Percentiles rank a stretch among this genome's conserved stretches.
Evolutionary conservation across 37 sponge, comb jelly and placozoan genomes (phyloP).

Genomic region (Amphimedon queenslandica): DNA sequence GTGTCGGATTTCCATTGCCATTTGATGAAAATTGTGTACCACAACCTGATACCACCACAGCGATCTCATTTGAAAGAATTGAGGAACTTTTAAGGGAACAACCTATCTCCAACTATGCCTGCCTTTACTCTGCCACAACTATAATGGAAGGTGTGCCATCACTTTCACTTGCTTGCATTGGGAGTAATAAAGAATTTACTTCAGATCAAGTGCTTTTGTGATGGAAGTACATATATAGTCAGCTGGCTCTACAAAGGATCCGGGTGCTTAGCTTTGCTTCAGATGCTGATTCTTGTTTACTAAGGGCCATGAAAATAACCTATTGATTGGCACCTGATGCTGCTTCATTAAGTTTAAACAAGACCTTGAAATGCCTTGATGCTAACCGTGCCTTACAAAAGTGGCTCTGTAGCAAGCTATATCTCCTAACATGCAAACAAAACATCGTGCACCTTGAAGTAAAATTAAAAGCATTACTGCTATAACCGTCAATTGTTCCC

Average conservation of each 20-base stretch:
- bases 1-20: slow-evolving; percentile 32
- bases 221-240: slow-evolving; percentile 11
- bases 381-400: not conserved
- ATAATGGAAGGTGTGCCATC: slow-evolving; percentile 8
- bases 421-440: slow-evolving; percentile 7
- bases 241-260: slow-evolving; percentile 1
- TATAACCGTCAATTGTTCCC: slow-evolving; percentile 15
- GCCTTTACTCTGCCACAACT: slow-evolving; percentile 22
- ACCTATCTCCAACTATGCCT: slow-evolving; percentile 17
- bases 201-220: slow-evolving; percentile 11
- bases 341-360: not conserved
- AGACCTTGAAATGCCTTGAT: not conserved
- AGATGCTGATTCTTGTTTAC: slow-evolving; percentile 16
- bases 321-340: not conserved
- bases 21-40: slow-evolving; percentile 14
- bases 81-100: not conserved
- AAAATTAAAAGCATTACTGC: slow-evolving; percentile 19
- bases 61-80: slow-evolving; percentile 13
- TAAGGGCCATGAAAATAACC: slow-evolving; percentile 27
- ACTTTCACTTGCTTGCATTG: slow-evolving; percentile 21
- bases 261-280: slow-evolving; percentile 17
- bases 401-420: not conserved
- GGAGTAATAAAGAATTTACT: slow-evolving; percentile 17
- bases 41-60: not conserved
- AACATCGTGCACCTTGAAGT: slow-evolving; percentile 21